phyloP scores from a whole-genome alignment of 2,888 invertebrate species.

The Philaethria dido region DNA sequence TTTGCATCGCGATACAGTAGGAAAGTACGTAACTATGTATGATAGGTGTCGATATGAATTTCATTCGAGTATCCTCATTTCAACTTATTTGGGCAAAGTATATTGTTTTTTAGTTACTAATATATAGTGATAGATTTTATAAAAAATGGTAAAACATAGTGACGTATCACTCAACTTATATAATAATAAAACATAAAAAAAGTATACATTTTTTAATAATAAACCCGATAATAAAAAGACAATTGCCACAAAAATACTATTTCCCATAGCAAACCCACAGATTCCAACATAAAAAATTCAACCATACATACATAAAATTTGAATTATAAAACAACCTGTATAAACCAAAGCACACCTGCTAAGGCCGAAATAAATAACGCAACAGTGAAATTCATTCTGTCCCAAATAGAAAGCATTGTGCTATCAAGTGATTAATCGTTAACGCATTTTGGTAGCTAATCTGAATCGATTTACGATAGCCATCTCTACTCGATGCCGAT shows the following conservation, averaged over 20 bases:
- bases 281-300: background rate
- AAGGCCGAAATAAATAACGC: constrained; percentile 69
- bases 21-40: too few species aligned
- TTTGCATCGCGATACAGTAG: too few species aligned
- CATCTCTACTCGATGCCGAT: constrained; percentile 60
- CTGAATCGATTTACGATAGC: constrained; percentile 64
- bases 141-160: too few species aligned
- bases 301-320: constrained; percentile 1
- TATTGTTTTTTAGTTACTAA: too few species aligned
- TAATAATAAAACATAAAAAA: background rate
- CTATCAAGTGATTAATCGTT: constrained; percentile 54
- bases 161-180: background rate
- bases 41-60: too few species aligned
- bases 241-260: background rate
- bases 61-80: too few species aligned
- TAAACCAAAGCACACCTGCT: constrained; percentile 66
- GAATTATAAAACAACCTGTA: constrained; percentile 57
- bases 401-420: constrained; percentile 61
- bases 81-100: too few species aligned
- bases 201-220: background rate
- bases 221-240: background rate
- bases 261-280: constrained; percentile 9
- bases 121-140: too few species aligned
- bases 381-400: constrained; percentile 77
- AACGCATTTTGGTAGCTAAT: constrained; percentile 59